Evolutionary conservation across 2,113 vertebrate species (phyloP).

Genomic region (Furnarius figulus): DNA sequence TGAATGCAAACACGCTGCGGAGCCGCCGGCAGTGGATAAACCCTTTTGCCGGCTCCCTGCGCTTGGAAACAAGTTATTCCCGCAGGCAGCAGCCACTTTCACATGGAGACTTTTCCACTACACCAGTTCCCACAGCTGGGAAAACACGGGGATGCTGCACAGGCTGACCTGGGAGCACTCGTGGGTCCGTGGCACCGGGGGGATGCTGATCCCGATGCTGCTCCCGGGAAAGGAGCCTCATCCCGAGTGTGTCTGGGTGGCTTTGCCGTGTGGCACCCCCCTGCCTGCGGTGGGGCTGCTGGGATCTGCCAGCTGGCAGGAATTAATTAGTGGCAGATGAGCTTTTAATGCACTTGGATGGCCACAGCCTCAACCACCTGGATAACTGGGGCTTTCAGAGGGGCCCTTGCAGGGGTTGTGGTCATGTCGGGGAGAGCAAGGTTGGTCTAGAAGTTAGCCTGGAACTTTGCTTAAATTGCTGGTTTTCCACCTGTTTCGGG

Average conservation of each 20-base stretch:
- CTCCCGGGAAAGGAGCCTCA: neutral
- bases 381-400: neutral
- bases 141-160: accelerated
- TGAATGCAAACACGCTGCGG: neutral
- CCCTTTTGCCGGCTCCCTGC: neutral
- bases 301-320: neutral
- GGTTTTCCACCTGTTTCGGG: neutral
- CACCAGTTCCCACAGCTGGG: neutral
- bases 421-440: accelerated
- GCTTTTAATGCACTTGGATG: neutral
- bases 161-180: neutral
- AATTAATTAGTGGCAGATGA: conserved; percentile 11
- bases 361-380: neutral
- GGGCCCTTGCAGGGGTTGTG: neutral
- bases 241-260: accelerated
- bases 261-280: neutral
- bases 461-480: neutral
- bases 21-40: neutral
- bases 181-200: accelerated
- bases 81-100: neutral
- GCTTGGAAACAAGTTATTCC: neutral
- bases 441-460: neutral
- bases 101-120: neutral
- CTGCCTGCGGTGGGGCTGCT: neutral
- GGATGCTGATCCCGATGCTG: neutral